Percentiles rank a stretch among this genome's conserved stretches.
Evolutionary conservation across 2,888 invertebrate genomes (phyloP).

Genomic region (Ormyrus labotus): DNA sequence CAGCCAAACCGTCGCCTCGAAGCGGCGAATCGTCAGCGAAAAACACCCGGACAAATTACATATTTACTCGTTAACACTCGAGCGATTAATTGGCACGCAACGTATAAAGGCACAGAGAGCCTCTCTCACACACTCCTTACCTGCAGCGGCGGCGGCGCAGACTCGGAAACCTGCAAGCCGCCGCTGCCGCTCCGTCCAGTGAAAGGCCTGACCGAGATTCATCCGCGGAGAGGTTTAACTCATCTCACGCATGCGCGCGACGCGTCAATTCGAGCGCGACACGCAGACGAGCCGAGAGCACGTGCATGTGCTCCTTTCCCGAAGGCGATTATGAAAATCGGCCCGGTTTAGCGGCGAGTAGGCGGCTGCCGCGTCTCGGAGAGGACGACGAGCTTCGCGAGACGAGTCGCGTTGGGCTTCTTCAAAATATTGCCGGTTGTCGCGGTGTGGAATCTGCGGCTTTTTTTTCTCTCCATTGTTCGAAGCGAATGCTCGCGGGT

Average conservation of each 20-base stretch:
- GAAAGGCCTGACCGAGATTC: constrained; percentile 56
- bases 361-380: too few relatives aligned
- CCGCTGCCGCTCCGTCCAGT: constrained; percentile 8
- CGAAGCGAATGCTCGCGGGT: neutral
- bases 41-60: neutral
- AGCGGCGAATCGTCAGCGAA: neutral
- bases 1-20: too few relatives aligned
- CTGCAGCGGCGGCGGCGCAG: too few relatives aligned
- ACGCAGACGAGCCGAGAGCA: neutral
- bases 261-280: constrained; percentile 14
- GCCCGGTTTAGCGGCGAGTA: too few relatives aligned
- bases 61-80: constrained; percentile 18
- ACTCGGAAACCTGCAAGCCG: too few relatives aligned
- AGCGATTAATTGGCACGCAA: constrained; percentile 52
- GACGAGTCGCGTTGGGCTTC: too few relatives aligned
- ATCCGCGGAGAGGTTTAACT: constrained; percentile 24
- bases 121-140: neutral
- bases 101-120: constrained; percentile 12
- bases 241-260: constrained; percentile 7
- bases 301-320: constrained; percentile 43
- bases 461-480: neutral
- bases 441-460: neutral
- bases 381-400: too few relatives aligned
- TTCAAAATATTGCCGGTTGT: neutral
- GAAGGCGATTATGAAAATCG: neutral